Base-by-base conservation (phyloP, 2,113 vertebrate species). In the Circaetus cinerascens region DNA sequence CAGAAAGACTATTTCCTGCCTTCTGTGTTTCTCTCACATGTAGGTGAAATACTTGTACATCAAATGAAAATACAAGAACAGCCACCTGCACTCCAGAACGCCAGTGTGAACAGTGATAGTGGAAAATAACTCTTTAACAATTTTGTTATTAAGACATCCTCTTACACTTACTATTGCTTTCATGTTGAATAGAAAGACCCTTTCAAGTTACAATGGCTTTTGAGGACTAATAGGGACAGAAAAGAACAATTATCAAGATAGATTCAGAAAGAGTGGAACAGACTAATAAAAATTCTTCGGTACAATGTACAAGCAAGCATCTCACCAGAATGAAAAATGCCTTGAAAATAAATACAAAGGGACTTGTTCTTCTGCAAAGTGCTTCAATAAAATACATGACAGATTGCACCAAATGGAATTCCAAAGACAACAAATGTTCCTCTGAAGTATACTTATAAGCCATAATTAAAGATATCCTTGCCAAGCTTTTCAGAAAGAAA, bases 341-440 rank as follows among this genome's bases (percentile, higher is more conserved):
- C 50, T 82, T 91, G 69, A 60, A 90, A 92, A 85, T 51, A 94
- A 64, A 60, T 41, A 60, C 73, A 95, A 80, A 88, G n/a, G 22
- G 36, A 76, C 34, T 74, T 75, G 30, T 41, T 95, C 73, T 92
- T 87, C 68, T 91, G 69, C 13, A 72, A 93, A 91, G 38, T 73
- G n/a, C 48, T 82, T 82, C 73, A 75, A 53, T 87, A 73, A 89
- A 91, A 83, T 57, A 68, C 10, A 10, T 48, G 85, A 78, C 86
- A 95, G 91, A 96, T 94, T 95, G 93, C 57, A 94, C 60, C 68
- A 87, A 96, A 68, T 36, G 48, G 67, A 90, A 95, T 96, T 87
- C 29, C 72, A 94, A 94, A 89, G 73, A 68, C 64, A 89, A 73
- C 84, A 95, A 86, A 90, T 91, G 89, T 91, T 96, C 53, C 76